phyloP scores from a whole-genome alignment of 2,113 vertebrate genomes.

The Synodontis membranacea region DNA sequence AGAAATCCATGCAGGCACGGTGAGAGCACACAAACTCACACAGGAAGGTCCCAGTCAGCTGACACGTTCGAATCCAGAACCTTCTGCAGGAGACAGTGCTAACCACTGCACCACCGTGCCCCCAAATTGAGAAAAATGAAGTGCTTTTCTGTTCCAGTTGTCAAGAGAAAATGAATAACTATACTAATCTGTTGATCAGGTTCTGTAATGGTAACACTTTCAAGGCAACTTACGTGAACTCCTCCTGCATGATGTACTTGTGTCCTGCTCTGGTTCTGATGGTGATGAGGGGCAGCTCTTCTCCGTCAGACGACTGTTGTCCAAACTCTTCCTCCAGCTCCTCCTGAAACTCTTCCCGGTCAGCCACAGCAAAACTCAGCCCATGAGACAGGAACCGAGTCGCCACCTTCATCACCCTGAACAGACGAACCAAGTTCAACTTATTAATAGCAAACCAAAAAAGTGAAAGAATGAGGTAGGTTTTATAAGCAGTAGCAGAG shows the following conservation, averaged over 20 bases:
- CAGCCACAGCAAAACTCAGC: conserved; percentile 71
- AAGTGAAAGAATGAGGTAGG: not conserved
- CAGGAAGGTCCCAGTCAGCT: too few relatives aligned
- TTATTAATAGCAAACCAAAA: not conserved
- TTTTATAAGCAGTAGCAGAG: not conserved
- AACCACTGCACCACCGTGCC: too few relatives aligned
- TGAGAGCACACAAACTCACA: too few relatives aligned
- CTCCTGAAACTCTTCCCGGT: conserved; percentile 69
- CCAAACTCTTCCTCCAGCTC: conserved; percentile 77
- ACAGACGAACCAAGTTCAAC: not conserved
- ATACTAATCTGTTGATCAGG: not conserved
- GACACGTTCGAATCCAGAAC: too few relatives aligned
- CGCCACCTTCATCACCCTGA: conserved; percentile 75
- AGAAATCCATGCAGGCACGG: too few relatives aligned
- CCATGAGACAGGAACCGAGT: conserved; percentile 63
- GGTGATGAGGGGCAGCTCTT: conserved; percentile 68
- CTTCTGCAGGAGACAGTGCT: too few relatives aligned
- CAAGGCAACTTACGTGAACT: conserved; percentile 72
- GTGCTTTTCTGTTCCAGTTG: not conserved
- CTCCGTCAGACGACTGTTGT: conserved; percentile 61
- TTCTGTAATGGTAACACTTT: not conserved
- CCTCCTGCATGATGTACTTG: conserved; percentile 77
- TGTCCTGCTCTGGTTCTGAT: conserved; percentile 69
- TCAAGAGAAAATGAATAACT: not conserved
- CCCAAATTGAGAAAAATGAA: not conserved